Base-by-base conservation (phyloP, 2,113 vertebrate genomes). In the Ochotona curzoniae region DNA sequence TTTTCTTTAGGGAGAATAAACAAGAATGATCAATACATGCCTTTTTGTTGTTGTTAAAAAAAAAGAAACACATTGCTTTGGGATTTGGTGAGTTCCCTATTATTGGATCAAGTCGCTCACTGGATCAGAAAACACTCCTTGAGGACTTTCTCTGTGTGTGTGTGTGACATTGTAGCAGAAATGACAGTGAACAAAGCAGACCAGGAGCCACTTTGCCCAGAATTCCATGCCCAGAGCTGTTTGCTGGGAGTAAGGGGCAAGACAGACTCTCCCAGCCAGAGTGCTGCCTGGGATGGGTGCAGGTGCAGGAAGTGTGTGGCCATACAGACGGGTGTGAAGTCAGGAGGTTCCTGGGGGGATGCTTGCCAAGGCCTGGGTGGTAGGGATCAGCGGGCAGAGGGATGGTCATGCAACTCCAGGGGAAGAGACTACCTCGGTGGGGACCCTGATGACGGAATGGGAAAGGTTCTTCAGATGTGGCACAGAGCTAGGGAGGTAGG, bases 181-280 rank as follows among this genome's bases (percentile, higher is more conserved):
- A 28, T 1, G 13, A 21, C 21, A 8, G n/a, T n/a, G 35, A 49
- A 10, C 2, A 12, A 47, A 30, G 20, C 7, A 57, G 57, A 79
- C 5, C 0, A 32, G 30, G 4, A 15, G 32, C 10, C 8, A n/a
- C 7, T 25, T 28, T n/a, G 47, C 51, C 26, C 8, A 11, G 32
- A 21, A n/a, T n/a, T n/a, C 7, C 30, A n/a, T n/a, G 47, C 51
- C 26, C 8, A 11, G 32, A 21, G 73, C 32, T 44, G 17, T 1
- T 20, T 2, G 7, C 26, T 57, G 10, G 1, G 71, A 7, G 28
- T 4, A 8, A 7, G 0, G 4, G 73, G 30, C 11, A 25, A 10
- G 17, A 30, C 38, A 54, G 35, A 7, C 28, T 23, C n/a, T 51
- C 6, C 69, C 60, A n/a, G 4, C 4, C 5, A 32, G 35, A 12